Conservation (phyloP, 2,113 vertebrate genomes). For the Phycodurus eques region DNA sequence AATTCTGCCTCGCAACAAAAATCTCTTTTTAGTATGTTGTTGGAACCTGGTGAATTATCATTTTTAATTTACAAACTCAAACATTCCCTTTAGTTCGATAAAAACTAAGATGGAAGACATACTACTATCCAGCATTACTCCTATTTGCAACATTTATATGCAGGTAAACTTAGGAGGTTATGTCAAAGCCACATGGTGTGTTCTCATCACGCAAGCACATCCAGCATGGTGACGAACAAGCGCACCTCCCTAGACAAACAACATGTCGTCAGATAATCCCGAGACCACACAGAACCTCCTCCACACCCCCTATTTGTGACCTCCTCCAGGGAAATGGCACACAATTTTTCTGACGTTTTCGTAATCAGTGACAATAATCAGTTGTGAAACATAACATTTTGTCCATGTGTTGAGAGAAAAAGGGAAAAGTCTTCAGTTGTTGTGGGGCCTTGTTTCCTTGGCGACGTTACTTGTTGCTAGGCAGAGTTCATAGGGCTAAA, state of each 20-base stretch:
- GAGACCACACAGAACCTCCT: conserved; percentile 36
- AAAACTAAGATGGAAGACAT: no score
- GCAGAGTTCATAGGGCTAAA: neutral
- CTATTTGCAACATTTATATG: neutral
- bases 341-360: neutral
- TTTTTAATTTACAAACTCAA: no score
- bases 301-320: neutral
- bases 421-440: no score
- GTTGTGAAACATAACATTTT: neutral
- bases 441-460: no score
- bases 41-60: no score
- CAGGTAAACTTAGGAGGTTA: neutral
- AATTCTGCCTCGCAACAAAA: neutral
- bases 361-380: neutral
- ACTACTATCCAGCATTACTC: no score
- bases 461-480: no score
- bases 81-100: no score
- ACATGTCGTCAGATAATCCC: conserved; percentile 43
- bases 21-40: no score
- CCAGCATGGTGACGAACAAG: conserved; percentile 25
- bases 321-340: neutral
- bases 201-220: conserved; percentile 71
- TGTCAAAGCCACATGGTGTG: conserved; percentile 56
- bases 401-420: no score
- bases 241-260: conserved; percentile 77